Conservation (phyloP, 2,113 vertebrate genomes). For the Papio anubis region DNA sequence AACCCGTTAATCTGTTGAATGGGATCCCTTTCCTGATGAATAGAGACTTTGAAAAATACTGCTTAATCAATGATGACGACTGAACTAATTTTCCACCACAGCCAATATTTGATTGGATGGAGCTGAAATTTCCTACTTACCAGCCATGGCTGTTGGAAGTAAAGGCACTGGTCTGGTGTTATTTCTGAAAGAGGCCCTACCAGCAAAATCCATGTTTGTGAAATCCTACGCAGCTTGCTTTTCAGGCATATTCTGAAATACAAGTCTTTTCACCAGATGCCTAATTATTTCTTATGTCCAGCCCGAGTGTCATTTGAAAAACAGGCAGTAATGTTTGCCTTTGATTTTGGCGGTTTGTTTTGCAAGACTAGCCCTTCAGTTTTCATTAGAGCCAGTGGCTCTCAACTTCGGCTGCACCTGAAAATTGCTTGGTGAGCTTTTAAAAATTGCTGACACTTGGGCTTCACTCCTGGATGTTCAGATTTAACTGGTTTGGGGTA, state of each 20-base stretch:
- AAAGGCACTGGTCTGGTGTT: background rate
- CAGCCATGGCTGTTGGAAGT: background rate
- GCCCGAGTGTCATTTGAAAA: background rate
- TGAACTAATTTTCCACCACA: constrained; percentile 50
- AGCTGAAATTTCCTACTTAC: background rate
- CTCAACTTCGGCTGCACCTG: background rate
- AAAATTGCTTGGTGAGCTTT: constrained; percentile 22
- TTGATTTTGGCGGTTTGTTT: background rate
- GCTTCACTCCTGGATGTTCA: background rate
- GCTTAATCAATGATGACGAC: constrained; percentile 53
- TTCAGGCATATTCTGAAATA: background rate
- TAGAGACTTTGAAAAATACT: constrained; percentile 65
- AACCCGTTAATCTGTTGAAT: constrained; percentile 61
- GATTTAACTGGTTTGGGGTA: constrained; percentile 30
- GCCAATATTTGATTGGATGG: background rate
- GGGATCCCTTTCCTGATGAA: constrained; percentile 59
- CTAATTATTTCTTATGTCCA: constrained; percentile 27
- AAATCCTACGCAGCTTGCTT: constrained; percentile 5
- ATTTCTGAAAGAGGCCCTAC: background rate
- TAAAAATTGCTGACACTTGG: constrained; percentile 30
- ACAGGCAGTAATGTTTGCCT: background rate
- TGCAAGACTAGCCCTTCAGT: background rate
- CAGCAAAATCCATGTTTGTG: background rate
- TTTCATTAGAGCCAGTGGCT: constrained; percentile 31
- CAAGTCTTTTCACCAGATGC: background rate